Evolutionary conservation across 2,888 invertebrate genomes (phyloP).

Genomic region (Frankliniella intonsa): DNA sequence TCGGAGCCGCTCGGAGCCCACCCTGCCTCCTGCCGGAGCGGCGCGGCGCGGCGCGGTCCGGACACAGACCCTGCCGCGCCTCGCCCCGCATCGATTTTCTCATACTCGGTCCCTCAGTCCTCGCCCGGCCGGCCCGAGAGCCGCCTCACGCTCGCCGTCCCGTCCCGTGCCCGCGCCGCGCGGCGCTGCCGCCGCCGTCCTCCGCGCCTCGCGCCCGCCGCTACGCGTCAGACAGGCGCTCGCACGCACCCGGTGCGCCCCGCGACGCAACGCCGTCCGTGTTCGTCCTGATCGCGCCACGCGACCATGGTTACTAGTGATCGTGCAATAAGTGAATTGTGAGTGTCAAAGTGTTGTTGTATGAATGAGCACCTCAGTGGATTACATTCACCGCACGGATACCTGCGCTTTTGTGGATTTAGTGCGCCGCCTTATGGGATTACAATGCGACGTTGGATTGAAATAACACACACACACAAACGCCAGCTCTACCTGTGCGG

Average conservation of each 20-base stretch:
- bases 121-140: neutral
- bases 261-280: neutral
- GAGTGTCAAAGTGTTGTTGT: neutral
- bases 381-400: neutral
- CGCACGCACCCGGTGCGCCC: neutral
- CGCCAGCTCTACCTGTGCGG: conserved; percentile 33
- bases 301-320: conserved; percentile 23
- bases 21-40: neutral
- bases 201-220: neutral
- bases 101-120: conserved; percentile 17
- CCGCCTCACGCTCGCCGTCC: neutral
- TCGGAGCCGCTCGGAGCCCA: neutral
- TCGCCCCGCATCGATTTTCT: conserved; percentile 21
- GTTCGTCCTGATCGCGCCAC: neutral
- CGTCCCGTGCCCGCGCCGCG: neutral
- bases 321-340: neutral
- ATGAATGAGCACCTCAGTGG: neutral
- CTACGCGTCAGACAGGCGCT: neutral
- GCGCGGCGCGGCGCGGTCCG: too few species aligned
- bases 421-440: neutral
- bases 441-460: neutral
- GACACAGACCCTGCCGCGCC: too few species aligned
- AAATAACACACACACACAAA: too few species aligned
- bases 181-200: neutral
- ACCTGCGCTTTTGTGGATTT: neutral